Evolutionary conservation across 1,140 invertebrate genomes (phyloP).

Genomic region (Drosophila gunungcola): DNA sequence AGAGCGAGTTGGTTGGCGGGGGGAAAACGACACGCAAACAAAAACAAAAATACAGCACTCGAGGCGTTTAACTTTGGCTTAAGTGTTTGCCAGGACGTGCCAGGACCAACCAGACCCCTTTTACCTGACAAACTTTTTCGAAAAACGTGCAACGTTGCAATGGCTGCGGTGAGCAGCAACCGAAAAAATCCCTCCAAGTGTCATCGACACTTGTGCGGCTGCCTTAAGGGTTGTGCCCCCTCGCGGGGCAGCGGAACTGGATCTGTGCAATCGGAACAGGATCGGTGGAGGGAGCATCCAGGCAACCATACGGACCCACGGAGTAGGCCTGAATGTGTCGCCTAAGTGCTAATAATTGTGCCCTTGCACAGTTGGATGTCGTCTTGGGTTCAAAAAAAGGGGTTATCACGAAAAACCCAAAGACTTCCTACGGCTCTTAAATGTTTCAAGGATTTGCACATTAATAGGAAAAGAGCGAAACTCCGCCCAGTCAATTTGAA

Average conservation of each 20-base stretch:
- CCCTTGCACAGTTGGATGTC: slow-evolving; percentile 75
- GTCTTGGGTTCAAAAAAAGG: slow-evolving; percentile 4
- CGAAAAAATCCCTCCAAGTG: slow-evolving; percentile 76
- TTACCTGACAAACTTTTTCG: slow-evolving; percentile 39
- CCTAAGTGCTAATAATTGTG: slow-evolving; percentile 82
- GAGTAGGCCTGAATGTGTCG: slow-evolving; percentile 66
- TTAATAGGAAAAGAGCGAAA: slow-evolving; percentile 3
- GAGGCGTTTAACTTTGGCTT: slow-evolving; percentile 82
- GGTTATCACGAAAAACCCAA: slow-evolving; percentile 13
- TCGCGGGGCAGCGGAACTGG: slow-evolving; percentile 19
- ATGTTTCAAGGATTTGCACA: slow-evolving; percentile 33
- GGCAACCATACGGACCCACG: slow-evolving; percentile 27
- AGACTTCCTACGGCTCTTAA: slow-evolving; percentile 11
- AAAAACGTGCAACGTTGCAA: slow-evolving; percentile 65
- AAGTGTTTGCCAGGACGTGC: slow-evolving; percentile 78
- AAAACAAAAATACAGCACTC: slow-evolving; percentile 82
- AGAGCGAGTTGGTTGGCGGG: slow-evolving; percentile 47
- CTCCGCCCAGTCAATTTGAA: slow-evolving; percentile 41
- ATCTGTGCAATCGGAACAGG: slow-evolving; percentile 21
- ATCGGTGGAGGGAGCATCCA: slow-evolving; percentile 11
- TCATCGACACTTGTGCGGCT: slow-evolving; percentile 79
- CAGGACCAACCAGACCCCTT: slow-evolving; percentile 36
- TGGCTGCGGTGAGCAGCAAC: slow-evolving; percentile 52
- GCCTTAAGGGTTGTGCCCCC: slow-evolving; percentile 73
- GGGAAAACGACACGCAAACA: slow-evolving; percentile 59